Base-by-base conservation (phyloP, 2,113 vertebrate genomes). In the Prunella himalayana region DNA sequence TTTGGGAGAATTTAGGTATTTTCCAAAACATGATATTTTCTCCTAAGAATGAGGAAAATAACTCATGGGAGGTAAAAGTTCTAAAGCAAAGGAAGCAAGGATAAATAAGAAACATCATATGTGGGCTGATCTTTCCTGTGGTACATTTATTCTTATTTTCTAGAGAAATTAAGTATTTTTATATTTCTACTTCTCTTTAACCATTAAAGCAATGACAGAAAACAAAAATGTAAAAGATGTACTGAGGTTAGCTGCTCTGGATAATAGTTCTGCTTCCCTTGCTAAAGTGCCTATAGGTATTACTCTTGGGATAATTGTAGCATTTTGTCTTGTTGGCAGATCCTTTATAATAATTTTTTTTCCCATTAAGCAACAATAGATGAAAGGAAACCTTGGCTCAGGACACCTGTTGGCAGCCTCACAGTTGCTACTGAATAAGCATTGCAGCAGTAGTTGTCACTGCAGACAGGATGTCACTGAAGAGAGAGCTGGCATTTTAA, bases 271-370 rank as follows among this genome's bases (percentile, higher is more conserved):
- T 82, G n/a, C 2, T 93, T 77, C 19, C 19, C 65, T 61, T 95
- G 61, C 82, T 96, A 42, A 96, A 96, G 44, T 51, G 16, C 71
- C 88, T 76, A 49, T 66, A 96, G 77, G 39, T 94, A 82, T 93
- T 96, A 88, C 64, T 87, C 9, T 31, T 96, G 91, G 82, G 53
- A 91, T 95, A 97, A 97, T 91, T 94, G 85, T 82, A 95, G 80
- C 79, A 66, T 96, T 97, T 97, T 95, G 60, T 96, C 95, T 95
- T 86, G 69, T 96, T 97, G 96, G 56, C 94, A 95, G 73, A 76
- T 95, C 19, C 85, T 95, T 91, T 94, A n/a, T 92, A 95, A 96
- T 94, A 6, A 86, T 95, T 97, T 97, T 96, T 97, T 84, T 84
- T 82, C 45, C 86, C 79, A 83, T 97, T 95, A 96, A 82, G 54